Base-by-base conservation (phyloP, 2,888 invertebrate genomes). In the Mamestra brassicae region DNA sequence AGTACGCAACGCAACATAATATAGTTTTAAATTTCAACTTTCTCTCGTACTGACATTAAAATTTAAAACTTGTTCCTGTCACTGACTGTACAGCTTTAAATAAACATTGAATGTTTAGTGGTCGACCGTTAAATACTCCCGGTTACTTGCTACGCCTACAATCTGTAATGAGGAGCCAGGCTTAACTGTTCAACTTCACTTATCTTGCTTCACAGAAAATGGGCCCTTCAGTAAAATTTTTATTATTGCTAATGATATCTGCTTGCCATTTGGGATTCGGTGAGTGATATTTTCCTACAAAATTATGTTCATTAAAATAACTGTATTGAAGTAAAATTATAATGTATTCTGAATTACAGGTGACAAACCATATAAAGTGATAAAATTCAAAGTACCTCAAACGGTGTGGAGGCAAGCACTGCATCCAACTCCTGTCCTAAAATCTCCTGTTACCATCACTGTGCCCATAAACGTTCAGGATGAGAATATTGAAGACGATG, bases 1-100 rank as follows among this genome's bases (percentile, higher is more conserved):
- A 94, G 94, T 90, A 83, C 83, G 34, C 34, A 15, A 26, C 85
- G 91, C 90, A 91, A 90, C 90, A 90, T 89, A 89, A 89, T 90
- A 90, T 87, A 88, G 88, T 89, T 92, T 91, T 84, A 87, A 88
- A 86, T 81, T 87, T 76, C 88, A 87, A 94, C 96, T 96, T 96
- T 96, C 96, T 93, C 96, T 92, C 83, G 90, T 81, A 84, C 86
- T 81, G 90, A 83, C 94, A 95, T 95, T 96, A 92, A 95, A 94
- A 96, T 96, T 95, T 95, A 92, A 95, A 96, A 95, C 96, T 95
- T 94, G 96, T 95, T 95, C 93, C 92, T 91, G 84, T 90, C 93
- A 91, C 87, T 93, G 92, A 91, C 74, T 90, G 92, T 90, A 89
- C 88, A 90, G 88, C 89, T 82, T 92, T 90, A 94, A 94, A 92